Base-by-base conservation (phyloP, 2,888 invertebrate genomes). In the Listrodromus nycthemerus region DNA sequence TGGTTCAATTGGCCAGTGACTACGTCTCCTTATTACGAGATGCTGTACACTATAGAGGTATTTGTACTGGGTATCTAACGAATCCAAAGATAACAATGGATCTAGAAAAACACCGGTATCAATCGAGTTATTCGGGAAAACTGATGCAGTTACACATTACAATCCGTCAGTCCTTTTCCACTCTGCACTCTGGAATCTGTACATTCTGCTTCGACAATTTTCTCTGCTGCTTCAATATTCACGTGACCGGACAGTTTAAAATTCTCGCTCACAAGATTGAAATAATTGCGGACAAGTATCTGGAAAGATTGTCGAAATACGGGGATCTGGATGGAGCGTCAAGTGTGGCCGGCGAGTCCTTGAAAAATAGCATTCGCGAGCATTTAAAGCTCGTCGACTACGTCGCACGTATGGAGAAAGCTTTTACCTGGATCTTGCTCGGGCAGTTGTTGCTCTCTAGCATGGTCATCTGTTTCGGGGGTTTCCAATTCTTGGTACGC, bases 161-260 rank as follows among this genome's bases (percentile, higher is more conserved):
- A 58, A 37, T 74, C 52, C 52, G 27, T 10, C 67, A 89, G 89
- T 84, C 86, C 0, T 77, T 89, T 6, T 87, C 89, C 21, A 88
- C 89, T 13, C 7, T 86, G 10, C 86, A 89, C 71, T 77, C 86
- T 1, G 89, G 87, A 52, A 85, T 89, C 27, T 89, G 88, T 63
- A 88, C 86, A 3, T 88, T 86, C 65, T 89, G 87, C 82, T 89
- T 89, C 79, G 89, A 89, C 78, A 89, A 87, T 77, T 88, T 89
- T 24, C 55, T 89, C 19, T 86, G 87, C 55, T 86, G 87, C 6
- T 85, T 89, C 50, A 89, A 87, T 61, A 84, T 89, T 19, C 88
- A 89, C 78, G 83, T 75, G 8, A 88, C 86, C 8, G 89, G 85
- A 0, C 89, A 89, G 50, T 48, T 89, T 21, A 87, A 88, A 77